A percentile compares a stretch with the other conserved stretches of the same genome.
phyloP scores from a whole-genome alignment of 92 coral and sea anemone genomes.

The Zoanthus sansibaricus region DNA sequence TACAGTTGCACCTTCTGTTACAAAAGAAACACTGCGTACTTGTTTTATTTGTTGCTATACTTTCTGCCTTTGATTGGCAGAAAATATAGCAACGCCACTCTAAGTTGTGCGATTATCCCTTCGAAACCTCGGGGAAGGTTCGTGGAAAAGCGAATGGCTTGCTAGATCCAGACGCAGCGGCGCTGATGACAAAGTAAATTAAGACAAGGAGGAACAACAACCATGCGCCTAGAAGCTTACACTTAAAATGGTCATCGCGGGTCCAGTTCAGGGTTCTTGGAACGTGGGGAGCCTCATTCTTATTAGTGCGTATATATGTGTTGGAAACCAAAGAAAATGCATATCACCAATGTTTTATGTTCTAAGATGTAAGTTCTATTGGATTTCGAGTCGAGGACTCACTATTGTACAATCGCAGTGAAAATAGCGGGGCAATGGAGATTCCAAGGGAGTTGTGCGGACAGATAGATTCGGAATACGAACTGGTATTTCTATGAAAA shows the following conservation, averaged over 20 bases:
- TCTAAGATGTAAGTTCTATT: slow-evolving; percentile 47
- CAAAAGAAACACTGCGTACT: too few relatives aligned
- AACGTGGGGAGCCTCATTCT: too few relatives aligned
- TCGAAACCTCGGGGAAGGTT: too few relatives aligned
- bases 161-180: slow-evolving; percentile 59
- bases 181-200: slow-evolving; percentile 55
- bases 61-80: too few relatives aligned
- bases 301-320: too few relatives aligned
- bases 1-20: too few relatives aligned
- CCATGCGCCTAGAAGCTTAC: slow-evolving; percentile 62
- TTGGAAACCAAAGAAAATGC: slow-evolving; percentile 29
- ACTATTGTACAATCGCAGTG: slow-evolving; percentile 25
- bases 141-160: slow-evolving; percentile 47
- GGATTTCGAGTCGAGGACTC: slow-evolving; percentile 38
- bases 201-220: slow-evolving; percentile 42
- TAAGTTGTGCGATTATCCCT: too few relatives aligned
- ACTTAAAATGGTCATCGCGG: slow-evolving; percentile 57
- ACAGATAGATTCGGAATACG: too few relatives aligned
- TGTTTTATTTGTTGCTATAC: too few relatives aligned
- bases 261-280: slow-evolving; percentile 40
- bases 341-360: slow-evolving; percentile 44
- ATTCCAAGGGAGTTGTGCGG: background rate
- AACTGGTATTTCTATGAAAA: too few relatives aligned
- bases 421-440: slow-evolving; percentile 32
- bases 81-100: too few relatives aligned